Percentiles rank a stretch among this genome's conserved stretches.
Conservation (phyloP, 2,888 invertebrate genomes). For the Ectemnius continuus region DNA sequence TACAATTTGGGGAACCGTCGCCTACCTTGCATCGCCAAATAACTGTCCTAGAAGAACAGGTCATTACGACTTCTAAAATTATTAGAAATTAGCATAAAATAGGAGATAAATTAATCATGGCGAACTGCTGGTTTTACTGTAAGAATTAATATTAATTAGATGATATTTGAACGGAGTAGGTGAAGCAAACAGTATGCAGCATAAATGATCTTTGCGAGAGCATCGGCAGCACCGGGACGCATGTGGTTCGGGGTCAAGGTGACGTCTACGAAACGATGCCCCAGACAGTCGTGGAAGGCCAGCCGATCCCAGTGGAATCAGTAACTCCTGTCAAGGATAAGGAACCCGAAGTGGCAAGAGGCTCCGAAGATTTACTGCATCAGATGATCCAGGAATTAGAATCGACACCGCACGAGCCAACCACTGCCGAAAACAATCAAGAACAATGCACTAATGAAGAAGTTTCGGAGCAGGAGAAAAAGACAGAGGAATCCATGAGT, state of each 20-base stretch:
- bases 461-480: conserved; percentile 55
- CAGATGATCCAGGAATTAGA: conserved; percentile 64
- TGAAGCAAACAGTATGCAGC: conserved; percentile 54
- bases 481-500: conserved; percentile 62
- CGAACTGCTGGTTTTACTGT: no score
- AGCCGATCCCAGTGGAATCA: conserved; percentile 8
- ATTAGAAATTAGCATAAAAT: not conserved
- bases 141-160: not conserved
- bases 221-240: conserved; percentile 31
- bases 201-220: conserved; percentile 30
- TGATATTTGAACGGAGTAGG: conserved; percentile 35
- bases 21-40: conserved; percentile 32
- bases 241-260: conserved; percentile 61
- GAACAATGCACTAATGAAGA: conserved; percentile 21
- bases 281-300: conserved; percentile 32
- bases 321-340: conserved; percentile 12
- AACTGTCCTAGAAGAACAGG: conserved; percentile 52
- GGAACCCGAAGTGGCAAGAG: conserved; percentile 43
- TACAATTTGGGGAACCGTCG: conserved; percentile 66
- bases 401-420: conserved; percentile 6
- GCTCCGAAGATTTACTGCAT: conserved; percentile 52
- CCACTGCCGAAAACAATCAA: not conserved
- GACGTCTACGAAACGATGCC: conserved; percentile 52
- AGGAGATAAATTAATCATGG: not conserved
- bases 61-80: conserved; percentile 15